These are phyloP conservation scores for Lagopus muta DNA, from an alignment of 2,113 vertebrate species.

Conservation along the genomic window DNA sequence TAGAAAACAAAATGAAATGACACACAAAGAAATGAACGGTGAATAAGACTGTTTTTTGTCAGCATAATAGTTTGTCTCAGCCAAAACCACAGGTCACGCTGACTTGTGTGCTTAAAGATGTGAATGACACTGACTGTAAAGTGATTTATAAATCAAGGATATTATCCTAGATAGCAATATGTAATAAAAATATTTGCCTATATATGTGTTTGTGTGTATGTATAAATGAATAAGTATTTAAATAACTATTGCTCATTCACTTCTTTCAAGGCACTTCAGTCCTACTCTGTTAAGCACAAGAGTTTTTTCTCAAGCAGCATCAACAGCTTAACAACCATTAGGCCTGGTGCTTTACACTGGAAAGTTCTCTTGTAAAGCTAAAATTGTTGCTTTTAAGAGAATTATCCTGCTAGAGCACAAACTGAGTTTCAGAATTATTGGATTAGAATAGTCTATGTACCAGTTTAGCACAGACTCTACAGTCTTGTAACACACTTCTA, in stretches of 20 bases:
- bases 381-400: not conserved
- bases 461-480: not conserved
- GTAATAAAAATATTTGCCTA: constrained; percentile 26
- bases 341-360: not conserved
- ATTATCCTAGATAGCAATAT: not conserved
- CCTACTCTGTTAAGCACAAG: not conserved
- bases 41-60: not conserved
- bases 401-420: not conserved
- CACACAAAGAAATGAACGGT: not conserved
- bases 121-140: not conserved
- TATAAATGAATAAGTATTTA: constrained; percentile 40
- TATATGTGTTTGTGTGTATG: not conserved
- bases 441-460: not conserved
- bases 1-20: not conserved
- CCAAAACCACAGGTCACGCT: not conserved
- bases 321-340: not conserved
- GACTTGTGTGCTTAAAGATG: not conserved
- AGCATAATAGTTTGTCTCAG: not conserved
- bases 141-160: constrained; percentile 14
- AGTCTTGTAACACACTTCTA: not conserved
- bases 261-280: constrained; percentile 14
- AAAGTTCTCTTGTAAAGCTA: not conserved
- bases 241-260: constrained; percentile 3
- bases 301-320: constrained; percentile 26
- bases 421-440: not conserved